Percentiles rank a stretch among this genome's conserved stretches.
Conservation (phyloP, 2,888 invertebrate genomes). For the Cataglyphis altisquamis region DNA sequence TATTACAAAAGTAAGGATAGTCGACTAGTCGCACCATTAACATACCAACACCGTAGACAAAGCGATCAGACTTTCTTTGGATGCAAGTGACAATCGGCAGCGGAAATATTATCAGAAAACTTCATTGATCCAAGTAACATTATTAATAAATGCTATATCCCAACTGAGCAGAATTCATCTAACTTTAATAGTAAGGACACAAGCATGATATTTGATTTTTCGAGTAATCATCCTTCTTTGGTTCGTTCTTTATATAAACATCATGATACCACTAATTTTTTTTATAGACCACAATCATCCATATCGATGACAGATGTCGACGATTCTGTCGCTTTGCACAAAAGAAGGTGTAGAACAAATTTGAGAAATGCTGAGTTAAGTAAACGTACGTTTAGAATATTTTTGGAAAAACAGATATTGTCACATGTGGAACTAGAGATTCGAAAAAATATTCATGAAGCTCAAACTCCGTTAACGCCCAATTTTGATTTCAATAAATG, state of each 20-base stretch:
- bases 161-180: slow-evolving; percentile 37
- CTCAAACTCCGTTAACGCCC: slow-evolving; percentile 66
- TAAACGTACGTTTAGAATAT: slow-evolving; percentile 70
- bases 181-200: slow-evolving; percentile 49
- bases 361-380: slow-evolving; percentile 73
- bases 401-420: slow-evolving; percentile 76
- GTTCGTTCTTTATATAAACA: slow-evolving; percentile 15
- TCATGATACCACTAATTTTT: slow-evolving; percentile 46
- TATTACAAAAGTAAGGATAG: slow-evolving; percentile 95
- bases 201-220: slow-evolving; percentile 29
- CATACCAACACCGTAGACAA: slow-evolving; percentile 85
- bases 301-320: slow-evolving; percentile 55
- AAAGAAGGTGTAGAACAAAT: slow-evolving; percentile 66
- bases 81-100: slow-evolving; percentile 80
- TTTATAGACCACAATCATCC: slow-evolving; percentile 49
- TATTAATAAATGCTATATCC: slow-evolving; percentile 28
- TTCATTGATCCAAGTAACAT: slow-evolving; percentile 9
- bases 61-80: slow-evolving; percentile 80
- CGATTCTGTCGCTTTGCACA: slow-evolving; percentile 48
- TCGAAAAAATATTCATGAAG: slow-evolving; percentile 49
- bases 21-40: slow-evolving; percentile 89
- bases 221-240: neutral
- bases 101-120: slow-evolving; percentile 21
- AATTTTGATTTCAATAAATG: slow-evolving; percentile 60
- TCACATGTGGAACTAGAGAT: slow-evolving; percentile 67